Evolutionary conservation across 2,888 invertebrate genomes (phyloP), one percentile per base, ranked within the genome.

Genomic region (Cylindroiulus punctatus): DNA sequence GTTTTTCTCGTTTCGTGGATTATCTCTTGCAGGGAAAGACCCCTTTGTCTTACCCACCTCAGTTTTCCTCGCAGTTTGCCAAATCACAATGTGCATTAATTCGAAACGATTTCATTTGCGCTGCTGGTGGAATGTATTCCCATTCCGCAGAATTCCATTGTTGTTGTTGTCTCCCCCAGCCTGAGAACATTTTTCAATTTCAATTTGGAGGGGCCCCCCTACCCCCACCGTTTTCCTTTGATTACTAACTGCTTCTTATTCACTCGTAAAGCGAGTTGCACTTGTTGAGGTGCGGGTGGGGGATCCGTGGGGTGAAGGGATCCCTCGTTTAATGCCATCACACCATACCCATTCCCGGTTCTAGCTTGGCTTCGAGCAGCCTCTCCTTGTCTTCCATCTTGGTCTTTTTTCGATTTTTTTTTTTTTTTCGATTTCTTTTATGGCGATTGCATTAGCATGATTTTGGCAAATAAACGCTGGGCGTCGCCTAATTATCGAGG

Each of bases 191-290:
- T 65, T 65, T 65, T 65, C 65, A 65, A 65, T 65, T 65, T 65
- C 65, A 65, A 65, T 65, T 65, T 65, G 65, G 12, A 26, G 65
- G 26, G 1, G 1, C 22, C 26, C 65, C 26, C 65, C 26, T 26
- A 4, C 65, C 17, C 26, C 0, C 19, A 65, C 5, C 65, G 19
- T 65, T 65, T 65, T 57, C 26, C 65, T 65, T 65, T 65, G 65
- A 65, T 65, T 65, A 65, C 65, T 65, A 65, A 65, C 65, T 65
- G 65, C 65, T 65, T 65, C 65, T 65, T 65, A 65, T 65, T 22
- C 65, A 26, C 19, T 65, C 65, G 65, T 57, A 19, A 57, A 57
- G 7, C 14, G n/a, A 12, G n/a, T 26, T 10, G 1, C 65, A 65
- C 65, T 65, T 65, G 65, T 65, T 65, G 65, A 65, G 26, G 65